Evolutionary conservation across 2,797 vertebrate species (phyloP).

Genomic region (Siniperca undulata): DNA sequence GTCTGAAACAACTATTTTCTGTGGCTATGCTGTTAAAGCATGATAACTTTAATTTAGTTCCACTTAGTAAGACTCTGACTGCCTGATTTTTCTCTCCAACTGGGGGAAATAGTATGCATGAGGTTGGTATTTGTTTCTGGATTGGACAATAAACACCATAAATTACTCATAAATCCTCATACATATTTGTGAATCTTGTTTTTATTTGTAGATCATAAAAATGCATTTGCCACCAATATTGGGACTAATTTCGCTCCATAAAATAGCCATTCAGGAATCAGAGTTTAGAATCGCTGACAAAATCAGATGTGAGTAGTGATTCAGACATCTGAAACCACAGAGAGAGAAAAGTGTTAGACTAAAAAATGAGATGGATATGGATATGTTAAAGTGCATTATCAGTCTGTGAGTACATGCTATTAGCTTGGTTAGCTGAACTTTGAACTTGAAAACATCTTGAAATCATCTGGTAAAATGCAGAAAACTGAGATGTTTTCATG

Average conservation of each 20-base stretch:
- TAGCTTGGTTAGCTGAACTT: background rate
- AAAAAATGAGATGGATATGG: slow-evolving; percentile 8
- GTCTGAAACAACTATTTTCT: no score
- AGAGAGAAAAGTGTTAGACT: background rate
- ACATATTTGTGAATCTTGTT: background rate
- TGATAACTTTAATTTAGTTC: no score
- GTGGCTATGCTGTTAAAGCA: no score
- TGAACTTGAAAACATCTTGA: background rate
- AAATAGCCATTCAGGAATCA: background rate
- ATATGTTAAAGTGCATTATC: background rate
- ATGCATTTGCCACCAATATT: background rate
- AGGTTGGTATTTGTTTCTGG: no score
- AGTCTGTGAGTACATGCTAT: background rate
- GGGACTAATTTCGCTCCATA: background rate
- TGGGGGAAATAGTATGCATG: background rate
- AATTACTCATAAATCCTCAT: background rate
- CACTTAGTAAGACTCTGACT: no score
- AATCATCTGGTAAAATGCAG: background rate
- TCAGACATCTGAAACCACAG: background rate
- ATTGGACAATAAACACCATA: no score
- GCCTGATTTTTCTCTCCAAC: no score
- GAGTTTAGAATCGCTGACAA: background rate
- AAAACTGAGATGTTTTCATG: background rate
- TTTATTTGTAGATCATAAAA: background rate
- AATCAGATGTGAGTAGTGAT: background rate